Conservation (phyloP, 2,113 vertebrate genomes). For the Apodemus speciosus region DNA sequence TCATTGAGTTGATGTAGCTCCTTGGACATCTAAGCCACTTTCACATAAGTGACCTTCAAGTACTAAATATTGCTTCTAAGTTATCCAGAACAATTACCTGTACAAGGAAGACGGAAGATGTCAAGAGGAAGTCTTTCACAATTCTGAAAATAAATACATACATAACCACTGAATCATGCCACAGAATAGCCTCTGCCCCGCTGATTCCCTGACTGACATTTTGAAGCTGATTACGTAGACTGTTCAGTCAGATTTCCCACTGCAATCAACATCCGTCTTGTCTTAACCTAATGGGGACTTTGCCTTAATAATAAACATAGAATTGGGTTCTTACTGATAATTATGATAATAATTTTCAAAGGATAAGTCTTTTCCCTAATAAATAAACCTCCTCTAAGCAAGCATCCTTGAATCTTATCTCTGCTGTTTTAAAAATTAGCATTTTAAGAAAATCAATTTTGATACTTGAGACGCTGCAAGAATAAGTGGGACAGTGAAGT, state of each 20-base stretch:
- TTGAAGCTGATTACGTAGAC: constrained; percentile 73
- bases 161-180: neutral
- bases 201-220: constrained; percentile 75
- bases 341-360: constrained; percentile 81
- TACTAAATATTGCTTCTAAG: constrained; percentile 47
- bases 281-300: constrained; percentile 72
- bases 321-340: constrained; percentile 79
- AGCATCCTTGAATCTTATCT: constrained; percentile 80
- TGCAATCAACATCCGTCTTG: constrained; percentile 75
- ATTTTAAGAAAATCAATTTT: constrained; percentile 74
- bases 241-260: constrained; percentile 67
- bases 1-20: constrained; percentile 24
- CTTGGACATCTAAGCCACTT: constrained; percentile 51
- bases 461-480: constrained; percentile 69
- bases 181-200: constrained; percentile 56
- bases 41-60: constrained; percentile 1
- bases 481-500: constrained; percentile 67
- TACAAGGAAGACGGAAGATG: neutral
- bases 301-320: constrained; percentile 78
- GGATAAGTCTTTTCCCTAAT: constrained; percentile 76
- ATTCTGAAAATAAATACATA: neutral
- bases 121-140: constrained; percentile 35
- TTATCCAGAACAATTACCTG: constrained; percentile 57
- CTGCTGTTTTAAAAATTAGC: constrained; percentile 78
- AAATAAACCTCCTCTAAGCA: constrained; percentile 78